phyloP scores from a whole-genome alignment of 2,113 vertebrate genomes.

The Toxostoma redivivum region DNA sequence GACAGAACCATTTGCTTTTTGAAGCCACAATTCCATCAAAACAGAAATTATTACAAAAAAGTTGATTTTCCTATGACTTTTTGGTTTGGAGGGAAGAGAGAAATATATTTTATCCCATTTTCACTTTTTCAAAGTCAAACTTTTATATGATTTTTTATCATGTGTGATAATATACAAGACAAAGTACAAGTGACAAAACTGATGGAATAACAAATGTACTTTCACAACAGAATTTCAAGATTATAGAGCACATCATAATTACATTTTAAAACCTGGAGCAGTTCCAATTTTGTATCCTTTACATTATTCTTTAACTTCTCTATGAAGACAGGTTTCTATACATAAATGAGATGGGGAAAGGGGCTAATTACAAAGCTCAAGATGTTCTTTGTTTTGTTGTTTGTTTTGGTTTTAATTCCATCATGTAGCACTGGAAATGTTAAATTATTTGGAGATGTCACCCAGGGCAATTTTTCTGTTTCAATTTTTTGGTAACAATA shows the following conservation, averaged over 20 bases:
- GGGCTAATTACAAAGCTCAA: background rate
- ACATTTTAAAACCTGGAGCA: background rate
- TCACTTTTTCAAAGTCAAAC: background rate
- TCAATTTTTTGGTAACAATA: background rate
- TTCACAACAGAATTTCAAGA: background rate
- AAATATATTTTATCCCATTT: background rate
- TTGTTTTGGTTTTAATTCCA: background rate
- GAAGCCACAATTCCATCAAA: background rate
- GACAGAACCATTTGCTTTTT: conserved; percentile 28
- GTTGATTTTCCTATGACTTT: background rate
- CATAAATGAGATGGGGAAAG: background rate
- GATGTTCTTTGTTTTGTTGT: background rate
- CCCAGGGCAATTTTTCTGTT: background rate
- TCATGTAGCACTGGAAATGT: background rate
- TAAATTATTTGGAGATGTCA: background rate
- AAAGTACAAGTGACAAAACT: background rate
- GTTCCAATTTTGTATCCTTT: background rate
- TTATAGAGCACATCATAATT: background rate
- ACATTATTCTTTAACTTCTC: background rate
- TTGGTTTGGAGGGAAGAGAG: background rate
- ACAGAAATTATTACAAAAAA: background rate
- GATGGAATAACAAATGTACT: background rate
- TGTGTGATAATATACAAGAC: background rate
- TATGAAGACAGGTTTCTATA: fast-evolving
- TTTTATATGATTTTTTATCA: background rate